Conservation (phyloP, 2,888 invertebrate species). For the Machimus atricapillus region DNA sequence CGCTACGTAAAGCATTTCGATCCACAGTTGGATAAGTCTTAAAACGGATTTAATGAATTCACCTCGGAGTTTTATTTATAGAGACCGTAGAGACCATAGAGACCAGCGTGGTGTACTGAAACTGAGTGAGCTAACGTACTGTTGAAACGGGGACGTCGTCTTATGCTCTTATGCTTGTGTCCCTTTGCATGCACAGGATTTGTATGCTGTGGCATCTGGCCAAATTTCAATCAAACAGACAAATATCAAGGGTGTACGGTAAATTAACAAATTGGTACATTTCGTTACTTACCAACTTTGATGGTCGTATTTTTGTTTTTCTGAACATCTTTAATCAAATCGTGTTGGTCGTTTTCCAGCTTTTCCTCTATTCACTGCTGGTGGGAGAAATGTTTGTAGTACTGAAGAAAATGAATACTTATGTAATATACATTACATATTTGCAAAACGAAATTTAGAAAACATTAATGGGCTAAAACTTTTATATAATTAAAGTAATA, state of each 20-base stretch:
- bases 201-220: conserved; percentile 43
- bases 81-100: not conserved
- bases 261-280: conserved; percentile 64
- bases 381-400: not conserved
- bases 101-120: not conserved
- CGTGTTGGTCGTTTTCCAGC: not conserved
- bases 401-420: not conserved
- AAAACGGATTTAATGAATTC: conserved; percentile 43
- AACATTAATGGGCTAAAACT: not conserved
- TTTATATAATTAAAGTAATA: not conserved
- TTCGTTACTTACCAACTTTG: conserved; percentile 44
- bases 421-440: not conserved
- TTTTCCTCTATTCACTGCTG: not conserved
- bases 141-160: not conserved
- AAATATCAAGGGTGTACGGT: conserved; percentile 62
- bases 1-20: conserved; percentile 16
- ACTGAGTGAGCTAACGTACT: not conserved
- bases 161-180: not conserved
- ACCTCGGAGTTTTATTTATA: conserved; percentile 30
- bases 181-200: not conserved
- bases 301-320: not conserved
- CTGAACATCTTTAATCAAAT: not conserved
- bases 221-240: conserved; percentile 50
- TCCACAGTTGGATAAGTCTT: conserved; percentile 40
- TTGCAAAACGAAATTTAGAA: not conserved